A percentile compares a stretch with the other conserved stretches of the same genome.
phyloP scores from a whole-genome alignment of 2,113 vertebrate genomes.

The Odontesthes bonariensis region DNA sequence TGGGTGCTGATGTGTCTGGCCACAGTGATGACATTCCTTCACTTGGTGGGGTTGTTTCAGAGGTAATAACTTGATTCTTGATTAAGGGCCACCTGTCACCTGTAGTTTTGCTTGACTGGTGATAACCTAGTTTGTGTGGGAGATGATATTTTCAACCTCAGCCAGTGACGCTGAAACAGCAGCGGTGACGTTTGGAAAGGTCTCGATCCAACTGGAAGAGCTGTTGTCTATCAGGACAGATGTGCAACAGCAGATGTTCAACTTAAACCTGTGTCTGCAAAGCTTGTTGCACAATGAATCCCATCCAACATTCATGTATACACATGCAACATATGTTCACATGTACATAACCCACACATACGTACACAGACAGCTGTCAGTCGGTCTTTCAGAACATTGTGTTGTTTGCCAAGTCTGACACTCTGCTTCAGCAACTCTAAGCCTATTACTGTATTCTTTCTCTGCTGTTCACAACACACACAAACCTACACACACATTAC shows the following conservation, averaged over 20 bases:
- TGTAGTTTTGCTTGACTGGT: not conserved
- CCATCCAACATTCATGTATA: constrained; percentile 4
- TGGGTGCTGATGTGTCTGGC: not conserved
- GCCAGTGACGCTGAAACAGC: not conserved
- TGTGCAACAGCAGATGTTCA: not conserved
- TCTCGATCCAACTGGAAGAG: no score
- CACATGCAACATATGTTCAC: constrained; percentile 17
- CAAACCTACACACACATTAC: constrained; percentile 36
- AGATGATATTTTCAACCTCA: not conserved
- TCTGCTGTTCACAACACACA: constrained; percentile 65
- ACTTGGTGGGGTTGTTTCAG: not conserved
- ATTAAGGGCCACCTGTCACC: not conserved
- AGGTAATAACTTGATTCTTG: not conserved
- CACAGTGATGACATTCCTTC: not conserved
- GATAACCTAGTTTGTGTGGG: not conserved
- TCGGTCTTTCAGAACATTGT: constrained; percentile 60
- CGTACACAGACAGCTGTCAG: constrained; percentile 64
- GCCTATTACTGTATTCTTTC: constrained; percentile 74
- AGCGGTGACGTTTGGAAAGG: no score
- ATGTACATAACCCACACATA: constrained; percentile 13
- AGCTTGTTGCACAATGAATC: constrained; percentile 20
- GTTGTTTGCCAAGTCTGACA: constrained; percentile 72
- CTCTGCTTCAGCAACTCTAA: constrained; percentile 67
- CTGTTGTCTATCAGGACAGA: not conserved
- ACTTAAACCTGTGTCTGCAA: constrained; percentile 13